Conservation (phyloP, 2,888 invertebrate species). For the Lobophora halterata region DNA sequence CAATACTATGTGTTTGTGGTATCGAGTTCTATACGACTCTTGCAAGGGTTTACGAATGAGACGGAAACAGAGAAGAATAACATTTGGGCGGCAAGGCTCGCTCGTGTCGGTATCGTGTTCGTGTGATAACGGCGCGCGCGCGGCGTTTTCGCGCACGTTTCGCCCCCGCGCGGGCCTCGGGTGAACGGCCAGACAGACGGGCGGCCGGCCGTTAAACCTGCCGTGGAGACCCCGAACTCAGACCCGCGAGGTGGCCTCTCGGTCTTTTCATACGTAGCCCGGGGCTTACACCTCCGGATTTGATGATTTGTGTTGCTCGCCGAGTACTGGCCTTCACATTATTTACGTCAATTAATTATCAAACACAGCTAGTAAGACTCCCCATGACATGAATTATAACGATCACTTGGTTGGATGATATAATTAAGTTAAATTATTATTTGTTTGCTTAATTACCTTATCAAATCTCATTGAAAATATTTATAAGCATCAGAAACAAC, state of each 20-base stretch:
- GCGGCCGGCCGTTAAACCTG: constrained; percentile 78
- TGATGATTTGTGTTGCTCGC: constrained; percentile 23
- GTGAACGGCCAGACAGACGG: constrained; percentile 79
- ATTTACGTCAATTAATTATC: constrained; percentile 1
- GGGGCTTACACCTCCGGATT: constrained; percentile 38
- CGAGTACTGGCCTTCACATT: constrained; percentile 20
- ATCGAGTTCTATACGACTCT: constrained; percentile 10
- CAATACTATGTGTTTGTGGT: too few species aligned
- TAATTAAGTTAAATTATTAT: too few species aligned
- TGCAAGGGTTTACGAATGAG: constrained; percentile 6
- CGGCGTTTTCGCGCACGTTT: constrained; percentile 72
- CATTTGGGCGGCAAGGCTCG: constrained; percentile 10
- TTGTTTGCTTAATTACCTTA: too few species aligned
- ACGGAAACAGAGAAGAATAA: constrained; percentile 14
- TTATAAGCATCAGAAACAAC: too few species aligned
- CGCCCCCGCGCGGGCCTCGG: constrained; percentile 74
- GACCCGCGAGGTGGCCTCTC: constrained; percentile 64
- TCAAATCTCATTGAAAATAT: too few species aligned
- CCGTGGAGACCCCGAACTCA: constrained; percentile 53
- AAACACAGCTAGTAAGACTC: too few species aligned
- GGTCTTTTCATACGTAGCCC: constrained; percentile 35
- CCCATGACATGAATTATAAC: too few species aligned
- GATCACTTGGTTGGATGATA: too few species aligned
- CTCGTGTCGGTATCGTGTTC: constrained; percentile 24
- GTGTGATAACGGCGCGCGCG: constrained; percentile 66